Evolutionary conservation across 1,140 invertebrate species (phyloP), one percentile per base, ranked within the genome.

Genomic region (Physella acuta): DNA sequence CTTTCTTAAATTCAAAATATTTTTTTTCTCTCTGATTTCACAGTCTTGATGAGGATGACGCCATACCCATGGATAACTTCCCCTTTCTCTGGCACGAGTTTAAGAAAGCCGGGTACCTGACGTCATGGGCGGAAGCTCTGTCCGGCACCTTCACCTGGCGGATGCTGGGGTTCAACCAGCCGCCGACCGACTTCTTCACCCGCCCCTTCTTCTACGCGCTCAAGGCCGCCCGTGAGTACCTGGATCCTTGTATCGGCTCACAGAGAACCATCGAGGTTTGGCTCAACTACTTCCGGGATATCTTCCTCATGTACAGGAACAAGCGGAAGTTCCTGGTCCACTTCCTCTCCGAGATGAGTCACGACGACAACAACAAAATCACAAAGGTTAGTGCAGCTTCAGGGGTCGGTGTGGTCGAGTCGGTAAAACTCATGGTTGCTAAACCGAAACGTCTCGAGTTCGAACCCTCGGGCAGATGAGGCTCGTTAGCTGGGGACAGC

Each of bases 161-260:
- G 20, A 88, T 97, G 78, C 92, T 93, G 69, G 95, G 95, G 0
- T 98, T 98, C 82, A 86, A 89, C 67, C 71, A 87, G 0, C 89
- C 91, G 73, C 95, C 95, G 0, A 94, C 94, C 0, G 91, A 97
- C 85, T 94, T 97, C 85, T 97, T 95, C 79, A 90, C 95, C 86
- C 85, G 94, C 36, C 89, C 92, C 0, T 97, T 90, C 82, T 93
- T 92, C 75, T 71, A 91, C 28, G 87, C 87, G 4, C 84, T 87
- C 24, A n/a, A n/a, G n/a, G n/a, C n/a, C n/a, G n/a, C n/a, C n/a
- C n/a, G n/a, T n/a, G 82, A 90, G 79, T 62, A 87, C 88, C 75
- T 90, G 87, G 89, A 89, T 89, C 14, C 79, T 34, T 98, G 95
- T 79, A 85, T 94, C 49, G 93, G 92, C 3, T 89, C 90, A n/a